Base-by-base conservation (phyloP, 1,140 invertebrate species). In the Diploscapter pachys region DNA sequence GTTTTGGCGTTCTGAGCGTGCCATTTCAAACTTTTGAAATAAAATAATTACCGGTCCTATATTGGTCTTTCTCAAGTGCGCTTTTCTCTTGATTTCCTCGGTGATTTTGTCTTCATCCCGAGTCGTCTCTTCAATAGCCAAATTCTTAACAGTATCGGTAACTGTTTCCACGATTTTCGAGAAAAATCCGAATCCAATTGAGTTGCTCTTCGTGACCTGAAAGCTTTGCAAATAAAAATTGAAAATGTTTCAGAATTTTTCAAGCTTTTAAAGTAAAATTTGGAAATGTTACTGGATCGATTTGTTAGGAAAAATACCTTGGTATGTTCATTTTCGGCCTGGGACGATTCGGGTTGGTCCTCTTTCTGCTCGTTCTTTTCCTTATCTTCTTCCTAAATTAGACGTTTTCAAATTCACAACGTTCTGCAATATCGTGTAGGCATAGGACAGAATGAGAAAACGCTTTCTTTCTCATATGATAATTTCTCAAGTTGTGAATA, bases 51-150 rank as follows among this genome's bases (percentile, higher is more conserved):
- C 31, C 31, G 31, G 31, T 31, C 31, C 31, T 31, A 31, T 31
- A 31, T 31, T 31, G 31, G 31, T 31, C 31, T 31, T 31, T 31
- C 31, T 31, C 31, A 31, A 31, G 31, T 31, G 31, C 31, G 31
- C 31, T 31, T 31, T 31, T 31, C 31, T 59, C 56, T 69, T 67
- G 64, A 74, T 69, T 0, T 52, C 66, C 51, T 74, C 73, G 63
- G 73, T 74, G 56, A 68, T 69, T 6, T 74, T 67, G 9, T 74
- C 73, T 52, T 74, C 73, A 50, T 54, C 64, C 31, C 48, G 53
- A 50, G 9, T 55, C 6, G 71, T 72, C 59, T 72, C 71, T 64
- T 72, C 71, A 54, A 72, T 64, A 3, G 71, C 71, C 71, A 72
- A 55, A 54, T 72, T 72, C 51, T 72, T 72, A 3, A 72, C 71